phyloP scores from a whole-genome alignment of 1,140 invertebrate species.

The Hylaeus volcanicus region DNA sequence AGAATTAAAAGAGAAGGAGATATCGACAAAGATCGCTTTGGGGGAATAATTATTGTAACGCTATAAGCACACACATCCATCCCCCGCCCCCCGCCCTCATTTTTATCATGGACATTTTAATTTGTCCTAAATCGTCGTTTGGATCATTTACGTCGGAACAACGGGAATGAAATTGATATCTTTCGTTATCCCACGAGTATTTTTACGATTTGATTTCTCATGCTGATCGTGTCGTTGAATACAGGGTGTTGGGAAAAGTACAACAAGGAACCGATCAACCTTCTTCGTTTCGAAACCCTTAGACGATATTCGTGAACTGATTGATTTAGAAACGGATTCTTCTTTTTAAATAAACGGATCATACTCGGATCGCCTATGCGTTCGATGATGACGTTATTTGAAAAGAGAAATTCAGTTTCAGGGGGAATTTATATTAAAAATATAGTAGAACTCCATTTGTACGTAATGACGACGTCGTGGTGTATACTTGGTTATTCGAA shows the following conservation, averaged over 20 bases:
- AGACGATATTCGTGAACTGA: not conserved
- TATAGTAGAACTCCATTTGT: no score
- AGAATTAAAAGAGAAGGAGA: not conserved
- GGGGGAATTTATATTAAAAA: not conserved
- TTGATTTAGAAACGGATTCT: not conserved
- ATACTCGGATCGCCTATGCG: no score
- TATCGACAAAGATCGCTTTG: not conserved
- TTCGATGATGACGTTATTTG: not conserved
- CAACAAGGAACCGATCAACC: not conserved
- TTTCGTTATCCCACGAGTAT: not conserved
- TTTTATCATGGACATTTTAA: no score
- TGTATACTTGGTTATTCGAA: no score
- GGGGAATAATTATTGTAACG: no score
- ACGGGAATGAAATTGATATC: not conserved
- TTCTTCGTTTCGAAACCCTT: not conserved
- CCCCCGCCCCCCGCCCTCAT: no score
- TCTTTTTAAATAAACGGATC: not conserved
- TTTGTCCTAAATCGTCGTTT: no score
- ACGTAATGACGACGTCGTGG: no score
- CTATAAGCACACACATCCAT: no score
- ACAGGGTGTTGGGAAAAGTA: constrained; percentile 14
- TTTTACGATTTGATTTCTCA: not conserved
- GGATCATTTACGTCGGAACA: not conserved
- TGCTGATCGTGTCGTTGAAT: not conserved
- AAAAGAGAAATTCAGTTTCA: not conserved